These are phyloP conservation scores for Lottia scabra DNA, from an alignment of 2,888 invertebrate genomes.

Conservation along the genomic window DNA sequence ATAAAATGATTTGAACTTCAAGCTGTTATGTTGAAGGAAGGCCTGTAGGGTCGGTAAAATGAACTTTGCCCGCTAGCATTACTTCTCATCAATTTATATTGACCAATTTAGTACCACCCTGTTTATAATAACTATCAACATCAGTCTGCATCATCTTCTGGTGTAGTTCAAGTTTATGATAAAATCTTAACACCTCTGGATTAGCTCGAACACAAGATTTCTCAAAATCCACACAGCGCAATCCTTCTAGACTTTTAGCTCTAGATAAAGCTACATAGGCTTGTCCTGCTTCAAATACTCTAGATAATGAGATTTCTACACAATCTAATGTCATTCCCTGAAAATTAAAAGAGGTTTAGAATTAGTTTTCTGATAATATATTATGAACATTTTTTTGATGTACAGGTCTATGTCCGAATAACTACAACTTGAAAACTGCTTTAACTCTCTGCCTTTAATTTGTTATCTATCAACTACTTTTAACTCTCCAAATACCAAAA, in stretches of 20 bases:
- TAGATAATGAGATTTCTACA: constrained; percentile 91
- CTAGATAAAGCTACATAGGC: constrained; percentile 95
- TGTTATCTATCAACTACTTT: too few species aligned
- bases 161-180: constrained; percentile 68
- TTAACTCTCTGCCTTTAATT: too few species aligned
- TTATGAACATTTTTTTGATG: too few species aligned
- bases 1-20: too few species aligned
- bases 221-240: constrained; percentile 90
- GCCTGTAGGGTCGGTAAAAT: too few species aligned
- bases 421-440: too few species aligned
- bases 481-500: too few species aligned
- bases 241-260: constrained; percentile 85
- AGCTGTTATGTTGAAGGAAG: too few species aligned
- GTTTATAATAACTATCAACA: constrained; percentile 33
- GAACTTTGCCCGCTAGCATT: too few species aligned
- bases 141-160: constrained; percentile 47
- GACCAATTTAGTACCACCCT: background rate
- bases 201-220: constrained; percentile 90
- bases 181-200: constrained; percentile 85
- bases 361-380: too few species aligned
- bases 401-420: too few species aligned
- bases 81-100: background rate
- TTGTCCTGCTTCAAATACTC: constrained; percentile 95
- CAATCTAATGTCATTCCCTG: constrained; percentile 95
- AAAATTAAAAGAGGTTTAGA: background rate